Evolutionary conservation across 2,113 vertebrate species (phyloP), one percentile per base, ranked within the genome.

Genomic region (Barbus barbus): DNA sequence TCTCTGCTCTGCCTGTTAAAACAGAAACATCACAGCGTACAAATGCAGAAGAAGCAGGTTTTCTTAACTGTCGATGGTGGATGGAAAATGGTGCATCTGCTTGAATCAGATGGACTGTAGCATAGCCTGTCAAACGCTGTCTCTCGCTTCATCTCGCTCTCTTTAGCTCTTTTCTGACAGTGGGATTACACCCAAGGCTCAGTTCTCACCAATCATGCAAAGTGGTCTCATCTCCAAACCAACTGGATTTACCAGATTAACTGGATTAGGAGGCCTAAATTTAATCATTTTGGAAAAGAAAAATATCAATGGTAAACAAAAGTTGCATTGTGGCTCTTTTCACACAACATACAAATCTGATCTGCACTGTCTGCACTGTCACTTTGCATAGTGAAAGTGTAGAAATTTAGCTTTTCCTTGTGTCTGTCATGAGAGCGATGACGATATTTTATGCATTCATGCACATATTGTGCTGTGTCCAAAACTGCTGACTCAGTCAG

Each of bases 251-350:
- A 48, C 63, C 46, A 65, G 58, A 38, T 60, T 28, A 65, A 56
- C n/a, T 7, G 65, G 83, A 78, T 69, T 69, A 41, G 18, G 58
- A 78, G 60, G n/a, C 9, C 75, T 78, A 71, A 56, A 41, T 71
- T 22, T 38, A 84, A 78, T 63, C 22, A 20, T 24, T 78, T 36
- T 53, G 16, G 20, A 60, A 46, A 33, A 20, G 24, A 63, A 63
- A 36, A 80, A 24, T 33, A 38, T 61, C 26, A 48, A 8, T 41
- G 36, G 18, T 16, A 51, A 60, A 74, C n/a, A 16, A 31, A 31
- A 83, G 71, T 44, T 44, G 41, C n/a, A 33, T 63, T 44, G 16
- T 61, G 69, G 44, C 24, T 74, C 72, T 16, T 1, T 74, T 74
- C 41, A 74, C 41, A 48, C 24, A 5, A 26, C n/a, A n/a, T n/a